Evolutionary conservation across 1,140 invertebrate genomes (phyloP).

Genomic region (Drepana arcuata): DNA sequence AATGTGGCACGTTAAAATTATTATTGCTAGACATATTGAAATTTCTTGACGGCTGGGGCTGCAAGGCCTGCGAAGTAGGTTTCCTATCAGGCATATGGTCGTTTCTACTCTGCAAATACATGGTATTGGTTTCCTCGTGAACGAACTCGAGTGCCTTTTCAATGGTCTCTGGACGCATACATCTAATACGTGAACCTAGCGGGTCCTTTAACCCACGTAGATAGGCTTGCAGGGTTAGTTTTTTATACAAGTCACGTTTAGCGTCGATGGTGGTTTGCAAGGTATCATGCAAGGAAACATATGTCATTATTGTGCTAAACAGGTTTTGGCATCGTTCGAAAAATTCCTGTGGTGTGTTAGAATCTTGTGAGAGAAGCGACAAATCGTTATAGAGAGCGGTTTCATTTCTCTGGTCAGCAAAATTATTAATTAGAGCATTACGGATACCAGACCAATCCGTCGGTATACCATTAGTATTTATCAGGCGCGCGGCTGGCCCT

Average conservation of each 20-base stretch:
- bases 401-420: background rate
- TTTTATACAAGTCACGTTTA: background rate
- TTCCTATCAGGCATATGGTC: too few relatives aligned
- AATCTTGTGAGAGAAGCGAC: background rate
- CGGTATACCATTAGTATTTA: background rate
- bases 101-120: background rate
- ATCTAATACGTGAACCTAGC: background rate
- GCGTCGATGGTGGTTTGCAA: background rate
- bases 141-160: background rate
- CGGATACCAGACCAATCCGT: background rate
- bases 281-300: background rate
- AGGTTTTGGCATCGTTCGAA: background rate
- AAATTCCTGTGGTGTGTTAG: background rate
- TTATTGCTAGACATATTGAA: too few relatives aligned
- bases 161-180: background rate
- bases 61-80: too few relatives aligned
- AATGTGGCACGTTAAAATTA: too few relatives aligned
- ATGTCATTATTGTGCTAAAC: slow-evolving; percentile 1
- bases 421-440: background rate
- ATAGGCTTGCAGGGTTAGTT: background rate
- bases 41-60: too few relatives aligned
- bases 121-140: background rate
- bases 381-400: background rate
- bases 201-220: background rate
- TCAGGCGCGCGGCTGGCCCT: background rate